A percentile compares a stretch with the other conserved stretches of the same genome.
Conservation (phyloP, 2,797 vertebrate species). For the Spinibarbus caldwelli region DNA sequence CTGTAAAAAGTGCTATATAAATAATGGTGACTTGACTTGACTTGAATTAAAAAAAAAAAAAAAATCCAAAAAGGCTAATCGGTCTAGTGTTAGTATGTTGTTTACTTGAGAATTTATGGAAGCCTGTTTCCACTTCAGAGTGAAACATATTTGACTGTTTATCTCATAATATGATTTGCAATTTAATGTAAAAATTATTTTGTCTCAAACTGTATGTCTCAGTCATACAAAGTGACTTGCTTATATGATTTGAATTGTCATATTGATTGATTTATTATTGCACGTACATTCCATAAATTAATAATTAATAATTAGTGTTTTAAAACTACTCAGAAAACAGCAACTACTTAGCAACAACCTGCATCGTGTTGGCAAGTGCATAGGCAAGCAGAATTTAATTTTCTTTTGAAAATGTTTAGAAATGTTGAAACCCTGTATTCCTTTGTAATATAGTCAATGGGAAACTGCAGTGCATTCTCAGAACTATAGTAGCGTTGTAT, state of each 20-base stretch:
- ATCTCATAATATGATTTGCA: not conserved
- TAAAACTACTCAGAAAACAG: not conserved
- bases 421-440: not conserved
- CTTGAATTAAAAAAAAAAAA: too few species aligned
- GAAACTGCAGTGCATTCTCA: constrained; percentile 12
- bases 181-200: not conserved
- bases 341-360: not conserved
- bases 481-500: constrained; percentile 18
- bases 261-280: not conserved
- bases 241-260: not conserved
- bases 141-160: not conserved
- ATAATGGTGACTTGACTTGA: too few species aligned
- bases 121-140: not conserved
- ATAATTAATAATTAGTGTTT: not conserved
- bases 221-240: too few species aligned
- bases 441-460: not conserved
- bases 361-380: not conserved
- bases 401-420: not conserved
- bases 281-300: too few species aligned
- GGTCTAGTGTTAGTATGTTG: not conserved
- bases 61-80: too few species aligned
- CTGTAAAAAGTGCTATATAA: too few species aligned
- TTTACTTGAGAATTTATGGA: not conserved
- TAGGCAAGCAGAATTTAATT: not conserved
- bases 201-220: too few species aligned